A percentile compares a stretch with the other conserved stretches of the same genome.
These are phyloP conservation scores for Rapana venosa DNA, from an alignment of 2,888 invertebrate genomes.

Conservation along the genomic window DNA sequence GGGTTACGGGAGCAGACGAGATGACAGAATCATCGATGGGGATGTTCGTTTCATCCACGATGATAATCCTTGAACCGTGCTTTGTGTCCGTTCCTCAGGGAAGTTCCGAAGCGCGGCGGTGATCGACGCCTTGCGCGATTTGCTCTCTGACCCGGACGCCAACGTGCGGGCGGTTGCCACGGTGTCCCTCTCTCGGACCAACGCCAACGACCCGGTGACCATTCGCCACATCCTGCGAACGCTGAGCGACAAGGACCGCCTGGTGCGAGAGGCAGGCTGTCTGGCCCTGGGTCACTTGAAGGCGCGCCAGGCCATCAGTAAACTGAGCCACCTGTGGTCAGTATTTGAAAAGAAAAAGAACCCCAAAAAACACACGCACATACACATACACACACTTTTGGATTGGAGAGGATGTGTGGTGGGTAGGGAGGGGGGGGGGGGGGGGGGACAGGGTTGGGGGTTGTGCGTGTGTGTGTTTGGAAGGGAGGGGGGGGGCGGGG, in stretches of 20 bases:
- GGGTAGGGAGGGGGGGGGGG: background rate
- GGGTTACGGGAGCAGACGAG: too few relatives aligned
- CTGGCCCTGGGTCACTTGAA: slow-evolving; percentile 68
- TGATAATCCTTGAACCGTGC: too few relatives aligned
- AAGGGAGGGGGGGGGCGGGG: too few relatives aligned
- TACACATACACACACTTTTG: too few relatives aligned
- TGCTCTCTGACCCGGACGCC: slow-evolving; percentile 64
- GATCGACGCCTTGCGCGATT: slow-evolving; percentile 65
- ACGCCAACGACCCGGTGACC: slow-evolving; percentile 56
- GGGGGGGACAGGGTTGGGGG: background rate
- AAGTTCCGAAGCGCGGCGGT: slow-evolving; percentile 66
- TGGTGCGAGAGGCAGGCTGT: slow-evolving; percentile 71
- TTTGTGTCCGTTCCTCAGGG: slow-evolving; percentile 55
- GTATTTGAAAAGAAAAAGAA: slow-evolving; percentile 15
- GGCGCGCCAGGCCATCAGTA: slow-evolving; percentile 62
- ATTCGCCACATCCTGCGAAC: slow-evolving; percentile 58
- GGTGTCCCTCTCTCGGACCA: slow-evolving; percentile 68
- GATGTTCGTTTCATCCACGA: too few relatives aligned
- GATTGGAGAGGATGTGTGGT: background rate
- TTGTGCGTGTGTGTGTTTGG: too few relatives aligned
- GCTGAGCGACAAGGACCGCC: slow-evolving; percentile 66
- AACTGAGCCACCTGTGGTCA: slow-evolving; percentile 68
- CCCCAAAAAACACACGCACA: too few relatives aligned
- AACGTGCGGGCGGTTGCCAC: slow-evolving; percentile 70
- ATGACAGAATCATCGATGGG: too few relatives aligned